Conservation (phyloP, 2,888 invertebrate genomes). For the Rhopalosiphum nymphaeae region DNA sequence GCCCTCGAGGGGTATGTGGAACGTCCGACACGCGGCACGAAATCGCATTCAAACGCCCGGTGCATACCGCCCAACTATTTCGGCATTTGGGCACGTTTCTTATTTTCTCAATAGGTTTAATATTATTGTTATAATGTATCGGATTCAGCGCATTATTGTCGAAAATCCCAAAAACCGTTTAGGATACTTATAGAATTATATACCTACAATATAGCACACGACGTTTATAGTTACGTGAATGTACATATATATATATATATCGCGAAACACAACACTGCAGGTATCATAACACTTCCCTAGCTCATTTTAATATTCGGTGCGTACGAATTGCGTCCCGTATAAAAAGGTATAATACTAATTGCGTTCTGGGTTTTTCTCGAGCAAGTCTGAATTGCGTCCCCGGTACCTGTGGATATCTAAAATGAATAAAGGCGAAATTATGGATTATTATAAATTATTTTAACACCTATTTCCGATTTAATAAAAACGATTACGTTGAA, state of each 20-base stretch:
- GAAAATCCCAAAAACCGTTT: not conserved
- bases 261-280: not conserved
- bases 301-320: not conserved
- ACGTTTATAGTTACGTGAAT: not conserved
- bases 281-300: not conserved
- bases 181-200: not conserved
- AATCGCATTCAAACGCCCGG: conserved; percentile 1
- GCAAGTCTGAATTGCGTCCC: too few relatives aligned
- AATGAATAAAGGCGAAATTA: too few relatives aligned
- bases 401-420: too few relatives aligned
- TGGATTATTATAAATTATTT: too few relatives aligned
- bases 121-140: not conserved
- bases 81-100: conserved; percentile 25
- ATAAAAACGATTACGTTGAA: too few relatives aligned
- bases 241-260: not conserved
- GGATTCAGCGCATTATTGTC: not conserved
- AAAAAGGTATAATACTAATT: too few relatives aligned
- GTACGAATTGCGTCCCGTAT: too few relatives aligned
- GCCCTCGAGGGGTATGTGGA: not conserved
- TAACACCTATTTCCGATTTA: too few relatives aligned
- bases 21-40: conserved; percentile 19
- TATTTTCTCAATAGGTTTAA: not conserved
- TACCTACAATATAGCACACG: not conserved
- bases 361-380: too few relatives aligned
- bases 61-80: not conserved